Percentiles rank a stretch among this genome's conserved stretches.
These are phyloP conservation scores for Eremophila alpestris DNA, from an alignment of 2,797 vertebrate genomes.

Conservation along the genomic window DNA sequence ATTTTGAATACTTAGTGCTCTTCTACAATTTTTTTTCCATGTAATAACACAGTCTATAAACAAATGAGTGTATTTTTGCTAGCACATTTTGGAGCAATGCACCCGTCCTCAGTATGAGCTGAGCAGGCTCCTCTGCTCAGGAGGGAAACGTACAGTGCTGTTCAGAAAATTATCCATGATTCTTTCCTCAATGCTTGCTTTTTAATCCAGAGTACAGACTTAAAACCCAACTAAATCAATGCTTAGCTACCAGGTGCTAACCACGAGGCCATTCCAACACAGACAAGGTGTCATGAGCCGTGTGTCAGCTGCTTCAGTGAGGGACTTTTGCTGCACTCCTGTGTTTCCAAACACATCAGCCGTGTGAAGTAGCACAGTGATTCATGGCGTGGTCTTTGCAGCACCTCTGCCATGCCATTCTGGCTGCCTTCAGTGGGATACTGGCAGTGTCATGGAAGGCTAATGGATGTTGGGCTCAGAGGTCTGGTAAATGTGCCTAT, in stretches of 20 bases:
- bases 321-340: neutral
- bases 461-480: neutral
- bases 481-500: neutral
- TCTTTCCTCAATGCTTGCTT: neutral
- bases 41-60: neutral
- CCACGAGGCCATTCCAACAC: neutral
- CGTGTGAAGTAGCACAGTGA: neutral
- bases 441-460: neutral
- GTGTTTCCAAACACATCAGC: neutral
- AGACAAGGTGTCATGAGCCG: accelerated
- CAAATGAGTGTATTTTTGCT: neutral
- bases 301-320: neutral
- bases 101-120: neutral
- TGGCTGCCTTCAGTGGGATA: neutral
- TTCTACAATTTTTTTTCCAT: neutral
- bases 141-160: neutral
- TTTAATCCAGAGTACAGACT: neutral
- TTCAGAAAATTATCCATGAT: neutral
- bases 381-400: neutral
- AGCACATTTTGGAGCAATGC: neutral
- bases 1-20: neutral
- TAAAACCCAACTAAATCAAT: neutral
- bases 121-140: neutral
- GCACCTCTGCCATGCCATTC: neutral
- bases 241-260: neutral